phyloP scores from a whole-genome alignment of 2,113 vertebrate genomes.

The Psilopsiagon aurifrons region DNA sequence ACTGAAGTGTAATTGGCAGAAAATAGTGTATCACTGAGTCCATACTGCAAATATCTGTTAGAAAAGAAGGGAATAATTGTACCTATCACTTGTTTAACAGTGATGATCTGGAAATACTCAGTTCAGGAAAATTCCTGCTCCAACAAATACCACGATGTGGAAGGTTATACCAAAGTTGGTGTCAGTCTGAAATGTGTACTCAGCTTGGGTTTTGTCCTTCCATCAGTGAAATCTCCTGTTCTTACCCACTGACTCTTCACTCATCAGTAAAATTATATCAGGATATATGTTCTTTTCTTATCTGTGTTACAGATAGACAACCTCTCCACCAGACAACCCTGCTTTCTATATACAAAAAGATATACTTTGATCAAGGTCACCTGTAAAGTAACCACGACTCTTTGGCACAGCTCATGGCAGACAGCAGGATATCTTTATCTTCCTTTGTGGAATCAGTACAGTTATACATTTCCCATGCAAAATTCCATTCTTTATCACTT shows the following conservation, averaged over 20 bases:
- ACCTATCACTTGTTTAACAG: neutral
- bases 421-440: slow-evolving; percentile 6
- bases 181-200: neutral
- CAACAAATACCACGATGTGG: neutral
- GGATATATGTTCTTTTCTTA: neutral
- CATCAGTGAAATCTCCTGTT: neutral
- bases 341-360: neutral
- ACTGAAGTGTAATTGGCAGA: slow-evolving; percentile 18
- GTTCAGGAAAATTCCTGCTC: neutral
- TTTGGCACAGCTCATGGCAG: slow-evolving; percentile 75
- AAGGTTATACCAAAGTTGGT: neutral
- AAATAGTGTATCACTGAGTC: slow-evolving; percentile 13
- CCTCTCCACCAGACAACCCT: neutral
- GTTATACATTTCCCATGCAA: slow-evolving; percentile 70
- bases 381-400: slow-evolving; percentile 79
- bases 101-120: neutral
- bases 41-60: slow-evolving; percentile 74
- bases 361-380: slow-evolving; percentile 57
- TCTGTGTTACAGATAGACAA: neutral
- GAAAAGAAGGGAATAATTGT: slow-evolving; percentile 10
- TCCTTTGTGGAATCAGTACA: neutral
- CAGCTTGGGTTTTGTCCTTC: neutral
- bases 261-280: neutral
- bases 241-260: neutral
- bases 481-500: slow-evolving; percentile 79